Base-by-base conservation (phyloP, 2,113 vertebrate genomes). In the Rallus limicola region DNA sequence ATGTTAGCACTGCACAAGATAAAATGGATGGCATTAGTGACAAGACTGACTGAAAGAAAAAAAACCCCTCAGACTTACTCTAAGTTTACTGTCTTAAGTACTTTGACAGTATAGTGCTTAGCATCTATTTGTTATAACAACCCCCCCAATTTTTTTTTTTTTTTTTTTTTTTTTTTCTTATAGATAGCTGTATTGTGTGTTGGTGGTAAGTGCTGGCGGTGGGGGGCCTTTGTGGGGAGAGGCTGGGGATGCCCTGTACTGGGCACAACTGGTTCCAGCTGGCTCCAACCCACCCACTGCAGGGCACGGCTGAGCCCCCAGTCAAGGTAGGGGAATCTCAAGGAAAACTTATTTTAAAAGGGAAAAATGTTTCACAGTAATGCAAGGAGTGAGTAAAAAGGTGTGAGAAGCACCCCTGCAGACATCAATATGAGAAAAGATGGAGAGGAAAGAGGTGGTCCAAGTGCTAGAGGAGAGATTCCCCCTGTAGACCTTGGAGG, bases 201-300 rank as follows among this genome's bases (percentile, higher is more conserved):
- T 15, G 10, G 15, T 53, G 33, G 28, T 34, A 70, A 25, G 23
- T 34, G 16, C 11, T 33, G 44, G 20, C 11, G 55, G 25, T 25
- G 24, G 20, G 8, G 28, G 5, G 7, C 23, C 52, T 13, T 25
- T 53, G 4, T 29, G 42, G 29, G 31, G 16, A 42, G 15, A 18
- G 13, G 11, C 8, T 0, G 0, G 36, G 29, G 3, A 5, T 83
- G 9, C 29, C 24, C 15, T 3, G 0, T 34, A 52, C 52, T 3
- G 1, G 25, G 34, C 50, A 53, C 25, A 28, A 14, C 52, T 15
- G 25, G 14, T 53, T 28, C 52, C 25, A 53, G 26, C 26, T 15
- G 8, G 52, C 52, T 53, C 52, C 52, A 53, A 53, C 52, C 52
- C 25, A 28, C 15, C 15, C 26, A 11, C 19, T 0, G 0, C 9